These are phyloP conservation scores for Toxotes jaculatrix DNA, from an alignment of 2,113 vertebrate genomes.

Conservation along the genomic window DNA sequence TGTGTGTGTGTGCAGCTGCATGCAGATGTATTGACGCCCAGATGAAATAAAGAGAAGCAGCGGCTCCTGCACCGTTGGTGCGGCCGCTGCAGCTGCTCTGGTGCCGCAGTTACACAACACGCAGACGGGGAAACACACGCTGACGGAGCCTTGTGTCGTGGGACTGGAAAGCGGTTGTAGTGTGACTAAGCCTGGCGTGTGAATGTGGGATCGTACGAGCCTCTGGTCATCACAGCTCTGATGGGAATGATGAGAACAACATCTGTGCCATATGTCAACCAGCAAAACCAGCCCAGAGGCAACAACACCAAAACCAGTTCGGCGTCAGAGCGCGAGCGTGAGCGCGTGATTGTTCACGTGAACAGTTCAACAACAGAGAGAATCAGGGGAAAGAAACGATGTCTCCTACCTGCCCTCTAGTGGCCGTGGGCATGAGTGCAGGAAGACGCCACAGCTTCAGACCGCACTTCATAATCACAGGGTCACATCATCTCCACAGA, in stretches of 20 bases:
- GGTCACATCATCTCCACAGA: neutral
- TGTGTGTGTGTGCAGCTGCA: neutral
- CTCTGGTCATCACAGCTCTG: constrained; percentile 44
- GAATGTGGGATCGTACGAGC: constrained; percentile 45
- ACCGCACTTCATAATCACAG: neutral
- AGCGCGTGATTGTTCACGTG: neutral
- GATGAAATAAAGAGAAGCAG: constrained; percentile 27
- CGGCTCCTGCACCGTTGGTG: neutral
- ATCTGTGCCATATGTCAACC: constrained; percentile 66
- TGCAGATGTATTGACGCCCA: constrained; percentile 10
- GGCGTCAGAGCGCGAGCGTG: constrained; percentile 18
- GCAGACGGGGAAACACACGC: constrained; percentile 29
- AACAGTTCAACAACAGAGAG: neutral
- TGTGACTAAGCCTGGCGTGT: constrained; percentile 63
- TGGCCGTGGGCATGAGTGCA: constrained; percentile 6
- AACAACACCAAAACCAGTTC: constrained; percentile 31
- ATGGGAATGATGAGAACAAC: constrained; percentile 42
- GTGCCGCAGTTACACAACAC: constrained; percentile 50
- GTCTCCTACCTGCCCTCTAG: constrained; percentile 44
- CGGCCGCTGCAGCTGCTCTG: constrained; percentile 32
- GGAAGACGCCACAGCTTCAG: neutral
- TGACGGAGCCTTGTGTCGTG: constrained; percentile 3
- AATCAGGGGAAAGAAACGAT: neutral
- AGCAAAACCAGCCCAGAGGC: constrained; percentile 48
- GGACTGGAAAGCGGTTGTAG: constrained; percentile 43